phyloP scores from a whole-genome alignment of 2,113 vertebrate species.

The Crotophaga sulcirostris region DNA sequence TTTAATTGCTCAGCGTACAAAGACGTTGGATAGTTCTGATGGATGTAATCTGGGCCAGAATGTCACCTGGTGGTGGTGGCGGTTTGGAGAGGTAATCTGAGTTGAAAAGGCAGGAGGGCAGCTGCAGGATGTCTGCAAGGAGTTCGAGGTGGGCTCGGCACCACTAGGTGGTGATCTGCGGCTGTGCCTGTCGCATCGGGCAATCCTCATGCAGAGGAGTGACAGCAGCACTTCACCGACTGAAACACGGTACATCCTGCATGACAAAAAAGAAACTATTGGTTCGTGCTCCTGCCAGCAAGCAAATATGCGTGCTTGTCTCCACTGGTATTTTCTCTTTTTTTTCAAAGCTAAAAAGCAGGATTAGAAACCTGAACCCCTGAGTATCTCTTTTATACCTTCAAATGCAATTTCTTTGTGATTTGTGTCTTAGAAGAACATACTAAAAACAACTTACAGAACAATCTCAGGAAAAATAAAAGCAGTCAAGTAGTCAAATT shows the following conservation, averaged over 20 bases:
- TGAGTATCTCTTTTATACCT: not conserved
- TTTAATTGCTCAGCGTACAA: not conserved
- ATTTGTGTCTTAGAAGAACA: not conserved
- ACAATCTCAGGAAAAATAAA: not conserved
- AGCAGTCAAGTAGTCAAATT: not conserved
- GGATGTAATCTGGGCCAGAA: not conserved
- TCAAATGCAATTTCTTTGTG: not conserved
- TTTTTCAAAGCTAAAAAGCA: not conserved
- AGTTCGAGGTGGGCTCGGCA: not conserved
- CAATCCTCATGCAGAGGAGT: not conserved
- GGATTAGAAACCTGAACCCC: not conserved
- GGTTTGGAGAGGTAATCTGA: not conserved
- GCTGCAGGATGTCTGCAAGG: no score
- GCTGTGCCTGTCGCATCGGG: not conserved
- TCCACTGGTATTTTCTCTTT: not conserved
- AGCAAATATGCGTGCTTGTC: not conserved
- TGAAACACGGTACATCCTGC: fast-evolving
- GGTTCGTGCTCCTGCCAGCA: not conserved
- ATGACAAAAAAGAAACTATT: not conserved
- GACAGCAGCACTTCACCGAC: not conserved
- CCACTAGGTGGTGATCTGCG: conserved; percentile 54
- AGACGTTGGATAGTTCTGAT: not conserved
- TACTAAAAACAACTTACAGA: not conserved
- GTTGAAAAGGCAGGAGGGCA: not conserved
- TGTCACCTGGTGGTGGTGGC: not conserved